Evolutionary conservation across 2,888 invertebrate species (phyloP).

Genomic region (Eudemis profundana): DNA sequence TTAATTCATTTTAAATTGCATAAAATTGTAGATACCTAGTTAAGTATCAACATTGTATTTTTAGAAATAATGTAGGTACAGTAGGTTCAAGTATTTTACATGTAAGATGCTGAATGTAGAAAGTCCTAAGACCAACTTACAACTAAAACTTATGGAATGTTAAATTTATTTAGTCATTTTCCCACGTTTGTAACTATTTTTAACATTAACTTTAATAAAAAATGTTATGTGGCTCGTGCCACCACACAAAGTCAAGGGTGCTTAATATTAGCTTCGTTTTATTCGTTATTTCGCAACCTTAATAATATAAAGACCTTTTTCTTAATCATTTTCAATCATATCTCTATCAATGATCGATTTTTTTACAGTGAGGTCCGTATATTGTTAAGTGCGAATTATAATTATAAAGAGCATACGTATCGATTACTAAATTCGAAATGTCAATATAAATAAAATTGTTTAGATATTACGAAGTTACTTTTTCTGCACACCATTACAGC

Average conservation of each 20-base stretch:
- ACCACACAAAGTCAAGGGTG: slow-evolving; percentile 35
- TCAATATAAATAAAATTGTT: slow-evolving; percentile 25
- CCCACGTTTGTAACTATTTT: slow-evolving; percentile 31
- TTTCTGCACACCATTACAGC: too few species aligned
- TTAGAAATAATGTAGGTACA: slow-evolving; percentile 1
- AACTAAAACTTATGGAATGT: slow-evolving; percentile 31
- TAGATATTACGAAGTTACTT: neutral
- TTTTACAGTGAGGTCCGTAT: too few species aligned
- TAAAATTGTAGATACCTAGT: neutral
- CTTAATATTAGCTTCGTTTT: slow-evolving; percentile 20
- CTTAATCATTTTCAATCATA: too few species aligned
- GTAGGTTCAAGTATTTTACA: slow-evolving; percentile 6
- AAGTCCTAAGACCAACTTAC: slow-evolving; percentile 41
- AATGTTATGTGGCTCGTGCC: slow-evolving; percentile 33
- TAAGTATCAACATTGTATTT: neutral
- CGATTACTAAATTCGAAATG: slow-evolving; percentile 14
- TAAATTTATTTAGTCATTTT: slow-evolving; percentile 32
- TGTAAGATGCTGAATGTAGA: neutral
- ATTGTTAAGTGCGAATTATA: too few species aligned
- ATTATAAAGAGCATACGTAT: too few species aligned
- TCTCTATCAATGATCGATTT: too few species aligned
- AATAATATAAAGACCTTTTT: too few species aligned
- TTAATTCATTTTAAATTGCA: slow-evolving; percentile 2
- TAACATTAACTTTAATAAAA: slow-evolving; percentile 16
- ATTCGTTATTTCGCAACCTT: too few species aligned